Evolutionary conservation across 2,888 invertebrate species (phyloP).

Genomic region (Rotaria magnacalcarata): DNA sequence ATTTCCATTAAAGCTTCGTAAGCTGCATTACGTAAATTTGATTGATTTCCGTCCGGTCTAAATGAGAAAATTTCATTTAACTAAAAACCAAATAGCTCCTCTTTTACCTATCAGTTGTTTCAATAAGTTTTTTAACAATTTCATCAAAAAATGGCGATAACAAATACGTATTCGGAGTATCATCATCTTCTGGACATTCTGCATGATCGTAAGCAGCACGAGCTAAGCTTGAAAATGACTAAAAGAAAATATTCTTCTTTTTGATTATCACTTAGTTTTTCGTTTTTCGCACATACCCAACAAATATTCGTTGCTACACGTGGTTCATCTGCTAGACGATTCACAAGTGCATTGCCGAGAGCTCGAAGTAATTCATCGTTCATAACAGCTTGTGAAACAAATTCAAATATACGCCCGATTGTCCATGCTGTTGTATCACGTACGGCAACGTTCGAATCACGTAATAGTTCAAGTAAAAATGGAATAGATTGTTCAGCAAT

Average conservation of each 20-base stretch:
- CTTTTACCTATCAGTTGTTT: conserved; percentile 72
- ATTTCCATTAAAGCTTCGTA: conserved; percentile 99
- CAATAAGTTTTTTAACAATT: conserved; percentile 81
- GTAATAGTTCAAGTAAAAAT: conserved; percentile 86
- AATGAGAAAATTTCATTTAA: too few relatives aligned
- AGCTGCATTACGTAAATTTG: conserved; percentile 88
- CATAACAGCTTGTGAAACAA: conserved; percentile 47
- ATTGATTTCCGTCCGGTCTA: conserved; percentile 76
- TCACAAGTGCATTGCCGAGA: conserved; percentile 48
- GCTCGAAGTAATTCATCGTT: conserved; percentile 39
- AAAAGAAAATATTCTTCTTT: background rate
- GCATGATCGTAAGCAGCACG: conserved; percentile 87
- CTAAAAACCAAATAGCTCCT: background rate
- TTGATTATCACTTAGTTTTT: background rate
- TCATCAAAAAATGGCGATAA: conserved; percentile 87
- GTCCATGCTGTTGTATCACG: conserved; percentile 97
- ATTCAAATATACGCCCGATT: conserved; percentile 92
- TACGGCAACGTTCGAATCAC: conserved; percentile 85
- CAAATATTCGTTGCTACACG: conserved; percentile 91
- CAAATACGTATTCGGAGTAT: conserved; percentile 78
- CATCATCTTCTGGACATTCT: conserved; percentile 61
- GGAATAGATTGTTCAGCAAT: conserved; percentile 94
- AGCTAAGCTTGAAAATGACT: conserved; percentile 81
- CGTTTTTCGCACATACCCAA: conserved; percentile 68
- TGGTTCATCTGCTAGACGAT: conserved; percentile 49